Evolutionary conservation across 2,797 vertebrate species (phyloP).

Genomic region (Poeciliopsis infans): DNA sequence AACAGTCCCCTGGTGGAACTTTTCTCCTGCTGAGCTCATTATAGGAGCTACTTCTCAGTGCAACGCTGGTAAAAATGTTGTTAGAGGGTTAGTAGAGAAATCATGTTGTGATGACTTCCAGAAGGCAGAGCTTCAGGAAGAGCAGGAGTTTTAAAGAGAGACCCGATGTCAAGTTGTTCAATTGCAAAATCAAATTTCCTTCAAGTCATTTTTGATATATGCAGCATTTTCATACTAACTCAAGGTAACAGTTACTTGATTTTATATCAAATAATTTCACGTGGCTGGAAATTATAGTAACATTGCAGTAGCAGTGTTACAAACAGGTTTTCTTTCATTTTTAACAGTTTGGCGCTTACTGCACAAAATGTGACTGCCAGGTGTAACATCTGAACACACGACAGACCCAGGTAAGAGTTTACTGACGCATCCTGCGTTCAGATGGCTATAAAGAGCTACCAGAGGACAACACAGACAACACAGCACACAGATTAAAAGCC

Average conservation of each 20-base stretch:
- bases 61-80: too few species aligned
- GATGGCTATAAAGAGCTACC: background rate
- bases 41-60: too few species aligned
- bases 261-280: background rate
- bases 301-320: background rate
- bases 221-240: background rate
- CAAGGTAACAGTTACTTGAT: background rate
- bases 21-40: background rate
- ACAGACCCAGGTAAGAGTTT: background rate
- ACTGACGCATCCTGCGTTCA: background rate
- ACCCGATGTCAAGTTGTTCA: too few species aligned
- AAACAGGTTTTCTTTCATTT: constrained; percentile 2
- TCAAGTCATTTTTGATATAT: too few species aligned
- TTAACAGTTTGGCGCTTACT: background rate
- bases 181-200: too few species aligned
- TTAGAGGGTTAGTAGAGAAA: too few species aligned
- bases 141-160: too few species aligned
- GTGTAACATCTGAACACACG: background rate
- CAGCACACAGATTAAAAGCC: background rate
- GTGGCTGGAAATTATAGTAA: background rate
- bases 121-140: too few species aligned
- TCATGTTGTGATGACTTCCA: too few species aligned
- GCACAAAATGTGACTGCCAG: background rate
- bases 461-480: background rate
- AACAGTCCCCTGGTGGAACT: too few species aligned